Base-by-base conservation (phyloP, 2,888 invertebrate genomes). In the Sarcophaga carnaria region DNA sequence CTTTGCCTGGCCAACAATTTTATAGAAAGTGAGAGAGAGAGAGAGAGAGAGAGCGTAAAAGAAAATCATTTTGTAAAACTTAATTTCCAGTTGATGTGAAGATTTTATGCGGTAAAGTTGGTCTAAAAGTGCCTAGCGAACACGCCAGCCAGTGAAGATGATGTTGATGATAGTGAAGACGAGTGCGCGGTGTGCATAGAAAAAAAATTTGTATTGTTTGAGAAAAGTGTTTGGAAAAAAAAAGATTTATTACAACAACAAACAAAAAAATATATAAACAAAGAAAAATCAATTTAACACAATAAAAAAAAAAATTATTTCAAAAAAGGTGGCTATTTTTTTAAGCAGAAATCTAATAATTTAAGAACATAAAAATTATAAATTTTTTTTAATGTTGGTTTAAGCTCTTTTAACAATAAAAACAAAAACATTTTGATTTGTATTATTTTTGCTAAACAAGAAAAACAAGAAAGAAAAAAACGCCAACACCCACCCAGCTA, bases 61-160 rank as follows among this genome's bases (percentile, higher is more conserved):
- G 17, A 54, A 54, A 17, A 54, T 14, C 12, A 0, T 54, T 54
- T 54, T 17, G 25, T n/a, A 83, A 72, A 74, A 60, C 49, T 59
- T 37, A 77, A 83, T 74, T 77, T 80, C 72, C 81, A 90, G 90
- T 90, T 89, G 88, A 88, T 89, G 89, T 89, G 86, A 84, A 89
- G 89, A 87, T 80, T 88, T 86, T 87, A 88, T 88, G 86, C 88
- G 90, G 89, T 87, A 84, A 87, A 88, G 89, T 89, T 88, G 89
- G 88, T 84, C 83, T 83, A 86, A 37, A 88, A 89, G 88, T 85
- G 86, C 85, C 85, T 78, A 83, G 85, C 79, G 83, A 86, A 75
- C 80, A 77, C 63, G 77, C n/a, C 59, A n/a, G 22, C 62, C 22
- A 62, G n/a, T 22, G 62, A 17, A 22, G 62, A 20, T 17, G 62